phyloP scores from a whole-genome alignment of 2,797 vertebrate species.

The Hozukius guyotensis region DNA sequence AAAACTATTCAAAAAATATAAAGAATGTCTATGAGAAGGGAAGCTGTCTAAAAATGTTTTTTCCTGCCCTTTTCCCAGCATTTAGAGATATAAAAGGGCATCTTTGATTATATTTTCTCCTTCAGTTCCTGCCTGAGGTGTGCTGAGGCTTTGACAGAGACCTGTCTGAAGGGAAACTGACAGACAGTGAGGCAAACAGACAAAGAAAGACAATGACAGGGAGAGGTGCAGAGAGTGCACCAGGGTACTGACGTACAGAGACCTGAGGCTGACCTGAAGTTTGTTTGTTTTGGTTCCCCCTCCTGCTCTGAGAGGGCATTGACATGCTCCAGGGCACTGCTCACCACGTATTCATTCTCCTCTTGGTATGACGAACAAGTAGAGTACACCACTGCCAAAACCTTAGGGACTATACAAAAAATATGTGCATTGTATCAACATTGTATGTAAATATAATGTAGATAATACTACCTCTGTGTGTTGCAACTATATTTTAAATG shows the following conservation, averaged over 20 bases:
- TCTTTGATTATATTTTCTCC: slow-evolving; percentile 45
- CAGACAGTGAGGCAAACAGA: slow-evolving; percentile 46
- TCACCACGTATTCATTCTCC: slow-evolving; percentile 90
- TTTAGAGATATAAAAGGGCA: slow-evolving; percentile 46
- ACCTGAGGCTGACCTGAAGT: slow-evolving; percentile 79
- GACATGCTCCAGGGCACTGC: slow-evolving; percentile 79
- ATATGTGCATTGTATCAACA: not conserved
- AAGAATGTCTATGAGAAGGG: not conserved
- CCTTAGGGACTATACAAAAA: slow-evolving; percentile 82
- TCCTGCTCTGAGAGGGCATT: slow-evolving; percentile 52
- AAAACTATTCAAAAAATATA: not conserved
- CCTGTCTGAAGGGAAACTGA: slow-evolving; percentile 33
- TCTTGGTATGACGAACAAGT: slow-evolving; percentile 89
- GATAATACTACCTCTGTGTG: not conserved
- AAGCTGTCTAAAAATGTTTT: slow-evolving; percentile 24
- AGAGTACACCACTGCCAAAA: slow-evolving; percentile 87
- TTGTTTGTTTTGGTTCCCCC: slow-evolving; percentile 70
- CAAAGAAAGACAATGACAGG: slow-evolving; percentile 19
- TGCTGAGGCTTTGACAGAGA: slow-evolving; percentile 45
- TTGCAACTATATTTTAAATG: not conserved
- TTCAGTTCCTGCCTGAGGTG: slow-evolving; percentile 36
- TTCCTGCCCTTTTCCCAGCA: slow-evolving; percentile 23
- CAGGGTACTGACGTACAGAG: not conserved
- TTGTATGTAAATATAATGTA: not conserved
- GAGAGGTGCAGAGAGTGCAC: slow-evolving; percentile 13